Evolutionary conservation across 2,113 vertebrate genomes (phyloP).

Genomic region (Crotalus horridus): DNA sequence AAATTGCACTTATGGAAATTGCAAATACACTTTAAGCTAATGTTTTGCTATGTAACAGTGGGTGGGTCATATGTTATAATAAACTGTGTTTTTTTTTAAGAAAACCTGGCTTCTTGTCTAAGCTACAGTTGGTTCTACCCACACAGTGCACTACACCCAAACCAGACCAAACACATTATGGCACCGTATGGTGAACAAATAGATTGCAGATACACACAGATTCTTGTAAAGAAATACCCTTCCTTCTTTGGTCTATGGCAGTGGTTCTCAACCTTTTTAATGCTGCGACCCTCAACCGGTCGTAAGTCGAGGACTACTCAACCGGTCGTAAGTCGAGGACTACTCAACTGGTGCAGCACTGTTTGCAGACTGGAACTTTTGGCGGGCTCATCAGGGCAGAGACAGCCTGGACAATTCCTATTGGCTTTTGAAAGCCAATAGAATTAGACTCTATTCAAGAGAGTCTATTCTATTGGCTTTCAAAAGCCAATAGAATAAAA

Average conservation of each 20-base stretch:
- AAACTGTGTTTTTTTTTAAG: neutral
- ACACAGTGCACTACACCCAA: neutral
- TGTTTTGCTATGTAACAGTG: neutral
- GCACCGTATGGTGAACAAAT: neutral
- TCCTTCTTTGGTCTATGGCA: neutral
- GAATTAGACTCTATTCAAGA: too few species aligned
- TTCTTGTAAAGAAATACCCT: neutral
- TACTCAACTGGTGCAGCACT: too few species aligned
- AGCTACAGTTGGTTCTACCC: neutral
- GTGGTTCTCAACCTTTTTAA: too few species aligned
- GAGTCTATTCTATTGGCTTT: too few species aligned
- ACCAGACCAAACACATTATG: neutral
- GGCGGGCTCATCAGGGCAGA: too few species aligned
- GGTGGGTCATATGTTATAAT: neutral
- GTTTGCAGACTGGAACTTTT: too few species aligned
- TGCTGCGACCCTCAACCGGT: too few species aligned
- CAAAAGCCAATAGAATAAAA: too few species aligned
- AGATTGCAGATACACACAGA: neutral
- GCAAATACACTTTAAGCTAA: neutral
- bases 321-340: too few species aligned
- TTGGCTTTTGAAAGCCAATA: too few species aligned
- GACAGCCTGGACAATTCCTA: too few species aligned
- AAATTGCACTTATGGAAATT: neutral
- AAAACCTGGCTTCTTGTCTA: neutral
- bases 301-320: too few species aligned